These are phyloP conservation scores for Artibeus jamaicensis DNA, from an alignment of 2,797 vertebrate genomes.

Conservation along the genomic window DNA sequence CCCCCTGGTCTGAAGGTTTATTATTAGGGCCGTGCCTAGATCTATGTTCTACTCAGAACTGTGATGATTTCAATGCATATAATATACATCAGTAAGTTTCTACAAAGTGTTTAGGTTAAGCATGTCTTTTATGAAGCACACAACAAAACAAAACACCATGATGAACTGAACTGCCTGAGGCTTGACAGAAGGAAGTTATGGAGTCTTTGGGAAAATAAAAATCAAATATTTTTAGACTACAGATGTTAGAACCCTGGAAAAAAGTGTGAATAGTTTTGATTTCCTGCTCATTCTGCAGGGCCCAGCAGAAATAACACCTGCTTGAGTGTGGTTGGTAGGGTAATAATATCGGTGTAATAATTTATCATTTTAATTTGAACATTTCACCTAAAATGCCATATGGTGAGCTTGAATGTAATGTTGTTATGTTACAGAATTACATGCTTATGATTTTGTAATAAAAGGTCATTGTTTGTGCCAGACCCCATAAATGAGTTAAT, in stretches of 20 bases:
- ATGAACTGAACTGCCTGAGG: background rate
- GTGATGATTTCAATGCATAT: background rate
- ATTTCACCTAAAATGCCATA: too few relatives aligned
- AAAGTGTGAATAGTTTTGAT: background rate
- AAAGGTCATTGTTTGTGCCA: too few relatives aligned
- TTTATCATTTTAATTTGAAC: too few relatives aligned
- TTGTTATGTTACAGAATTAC: too few relatives aligned
- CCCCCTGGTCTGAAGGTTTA: background rate
- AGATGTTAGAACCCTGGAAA: background rate
- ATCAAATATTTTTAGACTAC: background rate
- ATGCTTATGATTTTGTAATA: too few relatives aligned
- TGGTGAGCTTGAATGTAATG: too few relatives aligned
- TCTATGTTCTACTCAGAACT: background rate
- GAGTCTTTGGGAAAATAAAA: background rate
- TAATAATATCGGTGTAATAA: too few relatives aligned
- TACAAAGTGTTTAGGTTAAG: background rate
- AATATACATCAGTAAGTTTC: background rate
- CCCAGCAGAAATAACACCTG: too few relatives aligned
- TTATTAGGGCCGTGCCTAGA: background rate
- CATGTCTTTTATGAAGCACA: background rate
- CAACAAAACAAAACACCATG: background rate
- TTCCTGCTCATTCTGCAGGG: constrained; percentile 6
- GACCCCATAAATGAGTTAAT: background rate
- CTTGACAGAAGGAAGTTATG: background rate
- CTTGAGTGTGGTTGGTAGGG: too few relatives aligned